Evolutionary conservation across 2,113 vertebrate species (phyloP), one percentile per base, ranked within the genome.

Genomic region (Indicator maculatus): DNA sequence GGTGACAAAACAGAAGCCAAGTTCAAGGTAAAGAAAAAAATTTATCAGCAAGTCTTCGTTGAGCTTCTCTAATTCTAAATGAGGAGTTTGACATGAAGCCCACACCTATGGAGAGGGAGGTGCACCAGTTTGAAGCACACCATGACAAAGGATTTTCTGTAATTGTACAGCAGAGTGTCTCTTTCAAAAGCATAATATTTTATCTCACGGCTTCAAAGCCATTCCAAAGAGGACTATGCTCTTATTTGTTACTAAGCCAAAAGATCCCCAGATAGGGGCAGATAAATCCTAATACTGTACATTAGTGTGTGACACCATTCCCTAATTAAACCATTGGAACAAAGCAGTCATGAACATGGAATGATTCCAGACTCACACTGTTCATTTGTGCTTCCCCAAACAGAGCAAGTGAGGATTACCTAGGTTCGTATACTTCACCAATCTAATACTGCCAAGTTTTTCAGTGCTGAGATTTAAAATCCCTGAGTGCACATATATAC

Each of bases 101-200:
- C 53, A 44, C 2, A 15, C 28, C 66, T 36, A 58, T 56, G 69
- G 73, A 50, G 23, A 64, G 71, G 83, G 38, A 28, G 47, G 16
- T 12, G 53, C 11, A 87, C 21, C 28, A 55, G 13, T 56, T 88
- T 79, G 70, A 93, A 93, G 72, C 76, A 80, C 94, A 96, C 89
- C 69, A 94, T 71, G 96, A 92, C 41, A 60, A 66, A 45, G 45
- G 33, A 93, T 92, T 94, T 63, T 89, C 70, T 88, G 63, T 45
- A 69, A 89, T 92, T 93, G 81, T 87, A 96, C 79, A 87, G 24
- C 5, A 93, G 52, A 88, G 44, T 80, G 69, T 58, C 56, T 72
- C 86, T 82, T 73, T 56, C n/a, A 31, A 93, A 96, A 78, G 41
- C 85, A 53, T 47, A 85, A 53, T 47, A 85, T 75, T 87, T 89